Base-by-base conservation (phyloP, 23 tunicate genomes). In the Aplidium turbinatum region DNA sequence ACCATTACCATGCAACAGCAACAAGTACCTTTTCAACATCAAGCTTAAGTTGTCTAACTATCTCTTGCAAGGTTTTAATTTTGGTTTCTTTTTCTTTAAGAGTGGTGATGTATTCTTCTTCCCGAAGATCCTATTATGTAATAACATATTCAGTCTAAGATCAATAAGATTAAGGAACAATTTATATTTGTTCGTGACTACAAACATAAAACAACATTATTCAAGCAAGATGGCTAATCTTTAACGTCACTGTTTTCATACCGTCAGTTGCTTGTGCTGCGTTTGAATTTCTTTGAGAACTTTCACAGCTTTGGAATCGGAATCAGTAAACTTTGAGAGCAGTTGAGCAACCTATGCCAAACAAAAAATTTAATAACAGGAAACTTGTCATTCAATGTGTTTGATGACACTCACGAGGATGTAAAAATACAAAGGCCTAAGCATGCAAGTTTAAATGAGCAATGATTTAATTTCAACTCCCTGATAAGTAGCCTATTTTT, bases 281-380 rank as follows among this genome's bases (percentile, higher is more conserved):
- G 28, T 50, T 40, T 46, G 55, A 3, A 80, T 57, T 21, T 80
- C 75, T 35, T 80, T 69, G 2, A 70, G 31, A 24, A 72, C 33
- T 68, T 69, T 38, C 56, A 69, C 73, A n/a, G 85, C 85, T 68
- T 80, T 56, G 18, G 68, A 22, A 31, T 80, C 85, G 19, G 53
- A 28, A 22, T 70, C 58, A 2, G 62, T 68, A 6, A 45, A 58
- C 30, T 67, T 25, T 7, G 56, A 24, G 28, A 55, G 75, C 1
- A 80, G 56, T 18, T 31, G 58, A 3, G 33, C 75, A 20, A 78
- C 35, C 83, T 78, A 56, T 25, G 57, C 25, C 38, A 4, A 67
- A 67, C 5, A 55, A 55, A 55, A 55, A 55, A 55, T 55, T n/a
- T n/a, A n/a, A n/a, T n/a, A n/a, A n/a, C n/a, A n/a, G n/a, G n/a